phyloP scores from a whole-genome alignment of 2,797 vertebrate genomes.

The Ctenopoma kingsleyae region DNA sequence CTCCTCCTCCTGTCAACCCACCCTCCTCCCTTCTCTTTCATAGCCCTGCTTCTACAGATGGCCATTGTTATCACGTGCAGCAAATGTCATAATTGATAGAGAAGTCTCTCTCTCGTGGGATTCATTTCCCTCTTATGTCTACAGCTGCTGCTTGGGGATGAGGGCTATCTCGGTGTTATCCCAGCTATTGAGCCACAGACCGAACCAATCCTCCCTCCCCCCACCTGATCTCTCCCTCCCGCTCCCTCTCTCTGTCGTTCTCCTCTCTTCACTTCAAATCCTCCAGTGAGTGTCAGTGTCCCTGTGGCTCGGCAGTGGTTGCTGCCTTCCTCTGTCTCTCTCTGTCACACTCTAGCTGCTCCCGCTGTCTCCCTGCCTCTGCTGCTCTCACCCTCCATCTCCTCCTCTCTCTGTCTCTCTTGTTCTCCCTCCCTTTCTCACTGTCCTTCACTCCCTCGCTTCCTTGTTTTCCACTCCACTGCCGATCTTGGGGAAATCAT shows the following conservation, averaged over 20 bases:
- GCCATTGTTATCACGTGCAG: conserved; percentile 94
- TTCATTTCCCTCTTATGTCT: conserved; percentile 80
- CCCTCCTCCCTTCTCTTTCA: conserved; percentile 38
- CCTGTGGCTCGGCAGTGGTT: conserved; percentile 80
- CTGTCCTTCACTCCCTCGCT: conserved; percentile 76
- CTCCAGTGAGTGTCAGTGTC: conserved; percentile 90
- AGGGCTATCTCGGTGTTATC: conserved; percentile 82
- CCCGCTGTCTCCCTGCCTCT: conserved; percentile 66
- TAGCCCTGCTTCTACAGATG: conserved; percentile 87
- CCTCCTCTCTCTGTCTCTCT: conserved; percentile 43
- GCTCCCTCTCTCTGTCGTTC: conserved; percentile 62
- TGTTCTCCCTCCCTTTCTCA: conserved; percentile 60
- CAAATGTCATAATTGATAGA: conserved; percentile 94
- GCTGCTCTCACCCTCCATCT: conserved; percentile 69
- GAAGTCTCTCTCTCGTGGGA: conserved; percentile 88
- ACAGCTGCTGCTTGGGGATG: conserved; percentile 87
- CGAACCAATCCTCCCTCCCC: conserved; percentile 64
- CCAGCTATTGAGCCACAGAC: conserved; percentile 67
- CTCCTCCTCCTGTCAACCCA: conserved; percentile 18
- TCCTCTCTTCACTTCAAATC: conserved; percentile 84
- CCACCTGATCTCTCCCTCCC: conserved; percentile 71
- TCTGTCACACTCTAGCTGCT: conserved; percentile 77
- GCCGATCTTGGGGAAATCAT: conserved; percentile 88
- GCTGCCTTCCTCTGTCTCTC: conserved; percentile 72
- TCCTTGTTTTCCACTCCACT: conserved; percentile 84